Evolutionary conservation across 2,113 vertebrate species (phyloP).

Genomic region (Amphiprion ocellaris): DNA sequence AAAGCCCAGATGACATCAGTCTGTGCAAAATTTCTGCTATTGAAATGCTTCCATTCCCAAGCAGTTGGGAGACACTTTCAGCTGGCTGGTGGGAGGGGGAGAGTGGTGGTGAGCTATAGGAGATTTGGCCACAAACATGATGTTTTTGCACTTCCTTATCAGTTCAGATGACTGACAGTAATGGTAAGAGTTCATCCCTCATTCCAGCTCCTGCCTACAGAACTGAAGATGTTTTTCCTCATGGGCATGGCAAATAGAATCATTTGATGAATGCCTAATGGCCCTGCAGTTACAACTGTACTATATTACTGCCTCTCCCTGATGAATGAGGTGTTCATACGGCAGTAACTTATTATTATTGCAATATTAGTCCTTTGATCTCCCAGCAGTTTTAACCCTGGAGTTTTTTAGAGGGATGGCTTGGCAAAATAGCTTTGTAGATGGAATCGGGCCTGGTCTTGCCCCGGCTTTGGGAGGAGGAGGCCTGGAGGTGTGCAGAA

Average conservation of each 20-base stretch:
- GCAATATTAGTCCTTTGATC: slow-evolving; percentile 79
- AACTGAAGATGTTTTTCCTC: slow-evolving; percentile 69
- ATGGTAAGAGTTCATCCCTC: slow-evolving; percentile 4
- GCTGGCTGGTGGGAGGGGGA: not conserved
- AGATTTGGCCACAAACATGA: not conserved
- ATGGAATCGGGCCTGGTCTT: slow-evolving; percentile 82
- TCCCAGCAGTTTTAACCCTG: slow-evolving; percentile 77
- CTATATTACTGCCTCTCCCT: slow-evolving; percentile 65
- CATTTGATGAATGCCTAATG: slow-evolving; percentile 71
- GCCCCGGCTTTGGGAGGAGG: slow-evolving; percentile 63
- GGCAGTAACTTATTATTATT: slow-evolving; percentile 77
- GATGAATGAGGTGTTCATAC: slow-evolving; percentile 74
- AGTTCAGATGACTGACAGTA: slow-evolving; percentile 2
- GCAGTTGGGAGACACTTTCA: slow-evolving; percentile 43
- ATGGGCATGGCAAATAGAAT: slow-evolving; percentile 45
- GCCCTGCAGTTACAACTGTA: slow-evolving; percentile 72
- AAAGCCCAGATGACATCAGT: slow-evolving; percentile 59
- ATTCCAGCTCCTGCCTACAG: slow-evolving; percentile 14
- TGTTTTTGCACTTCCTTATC: slow-evolving; percentile 22
- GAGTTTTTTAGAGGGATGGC: slow-evolving; percentile 71
- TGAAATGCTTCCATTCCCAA: slow-evolving; percentile 64
- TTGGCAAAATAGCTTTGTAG: slow-evolving; percentile 78
- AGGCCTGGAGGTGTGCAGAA: slow-evolving; percentile 66
- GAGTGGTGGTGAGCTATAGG: not conserved
- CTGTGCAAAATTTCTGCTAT: slow-evolving; percentile 74